Evolutionary conservation across 1,140 invertebrate genomes (phyloP), one percentile per base, ranked within the genome.

Genomic region (Daktulosphaira vitifoliae): DNA sequence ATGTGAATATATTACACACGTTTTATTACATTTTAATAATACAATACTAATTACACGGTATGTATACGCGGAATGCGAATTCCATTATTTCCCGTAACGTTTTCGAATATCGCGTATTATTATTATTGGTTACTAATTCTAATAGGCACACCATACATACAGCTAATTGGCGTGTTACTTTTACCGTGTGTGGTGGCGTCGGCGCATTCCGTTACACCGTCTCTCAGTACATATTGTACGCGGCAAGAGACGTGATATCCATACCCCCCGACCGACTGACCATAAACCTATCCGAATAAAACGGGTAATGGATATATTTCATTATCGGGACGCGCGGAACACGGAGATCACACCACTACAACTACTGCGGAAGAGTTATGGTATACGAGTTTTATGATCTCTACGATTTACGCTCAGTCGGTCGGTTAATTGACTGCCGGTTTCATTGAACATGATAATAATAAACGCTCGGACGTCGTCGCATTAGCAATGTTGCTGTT

Each of bases 91-190:
- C n/a, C n/a, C n/a, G n/a, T n/a, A n/a, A n/a, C n/a, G n/a, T n/a
- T n/a, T n/a, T n/a, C n/a, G n/a, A n/a, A n/a, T n/a, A n/a, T n/a
- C n/a, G n/a, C n/a, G n/a, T 33, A 33, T 33, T 33, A 33, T 33
- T 33, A 33, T 33, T 46, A 59, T 26, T 16, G 38, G 53, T 26
- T 51, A 51, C 53, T 5, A 15, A n/a, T n/a, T n/a, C 33, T 39
- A 44, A 59, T 59, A 46, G 23, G 44, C 56, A 33, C 56, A 33
- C 56, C 39, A n/a, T 39, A 33, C 56, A 16, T 15, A 4, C 11
- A 15, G 26, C 42, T 62, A 48, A 62, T 62, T 62, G 56, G 42
- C 56, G 56, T 62, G 54, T 62, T 62, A 62, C 56, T 62, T 62
- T 62, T 62, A 20, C 26, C 22, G 22, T 59, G 25, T 44, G n/a